Evolutionary conservation across 2,113 vertebrate genomes (phyloP).

Genomic region (Rhea americana): DNA sequence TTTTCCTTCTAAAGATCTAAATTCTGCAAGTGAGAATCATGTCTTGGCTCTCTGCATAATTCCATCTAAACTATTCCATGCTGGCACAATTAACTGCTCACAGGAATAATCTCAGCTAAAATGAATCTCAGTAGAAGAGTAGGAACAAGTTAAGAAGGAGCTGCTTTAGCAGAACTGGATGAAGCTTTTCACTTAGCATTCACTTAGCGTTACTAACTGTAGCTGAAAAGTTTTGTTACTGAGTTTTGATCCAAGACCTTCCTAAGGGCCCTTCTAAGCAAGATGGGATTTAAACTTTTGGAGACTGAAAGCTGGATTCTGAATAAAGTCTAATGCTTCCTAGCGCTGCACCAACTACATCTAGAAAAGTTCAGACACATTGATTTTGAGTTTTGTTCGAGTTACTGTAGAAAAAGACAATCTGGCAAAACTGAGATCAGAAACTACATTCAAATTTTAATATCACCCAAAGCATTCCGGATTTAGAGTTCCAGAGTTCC

Average conservation of each 20-base stretch:
- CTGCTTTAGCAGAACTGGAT: not conserved
- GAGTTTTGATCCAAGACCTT: not conserved
- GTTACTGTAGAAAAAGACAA: not conserved
- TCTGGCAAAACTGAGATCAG: not conserved
- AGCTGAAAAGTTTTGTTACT: not conserved
- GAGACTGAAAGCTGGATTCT: not conserved
- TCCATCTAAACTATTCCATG: not conserved
- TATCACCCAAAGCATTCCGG: not conserved
- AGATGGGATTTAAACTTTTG: not conserved
- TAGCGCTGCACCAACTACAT: not conserved
- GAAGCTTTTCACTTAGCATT: not conserved
- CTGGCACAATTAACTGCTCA: constrained; percentile 9
- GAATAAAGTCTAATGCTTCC: not conserved
- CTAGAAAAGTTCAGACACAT: not conserved
- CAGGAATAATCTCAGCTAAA: not conserved
- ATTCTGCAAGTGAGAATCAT: not conserved
- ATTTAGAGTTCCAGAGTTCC: not conserved
- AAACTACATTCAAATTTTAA: not conserved
- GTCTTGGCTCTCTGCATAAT: not conserved
- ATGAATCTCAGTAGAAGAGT: not conserved
- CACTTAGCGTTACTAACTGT: not conserved
- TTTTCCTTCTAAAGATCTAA: not conserved
- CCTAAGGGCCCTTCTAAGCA: not conserved
- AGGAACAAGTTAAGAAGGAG: not conserved
- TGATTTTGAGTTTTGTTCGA: not conserved